Conservation (phyloP, 2,113 vertebrate species). For the Peromyscus maniculatus region DNA sequence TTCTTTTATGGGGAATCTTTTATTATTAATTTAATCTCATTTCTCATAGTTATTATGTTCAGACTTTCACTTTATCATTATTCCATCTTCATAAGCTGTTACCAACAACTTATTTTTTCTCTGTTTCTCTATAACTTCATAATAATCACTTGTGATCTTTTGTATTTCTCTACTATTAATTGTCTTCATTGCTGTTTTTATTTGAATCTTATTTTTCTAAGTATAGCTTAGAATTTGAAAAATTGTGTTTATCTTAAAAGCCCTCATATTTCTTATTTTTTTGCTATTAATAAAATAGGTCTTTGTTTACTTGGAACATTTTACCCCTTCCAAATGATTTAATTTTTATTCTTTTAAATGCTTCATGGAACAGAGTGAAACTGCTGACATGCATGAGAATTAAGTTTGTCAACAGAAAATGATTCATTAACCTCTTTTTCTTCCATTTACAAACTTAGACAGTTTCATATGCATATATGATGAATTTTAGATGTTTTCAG, state of each 20-base stretch:
- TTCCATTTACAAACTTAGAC: neutral
- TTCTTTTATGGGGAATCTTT: neutral
- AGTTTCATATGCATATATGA: neutral
- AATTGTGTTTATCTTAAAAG: neutral
- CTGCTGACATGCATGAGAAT: neutral
- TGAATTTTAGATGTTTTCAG: neutral
- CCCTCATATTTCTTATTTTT: neutral
- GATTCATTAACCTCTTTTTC: neutral
- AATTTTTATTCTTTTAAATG: neutral
- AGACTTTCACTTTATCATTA: constrained; percentile 36
- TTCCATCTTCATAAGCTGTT: neutral
- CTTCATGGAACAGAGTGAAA: neutral
- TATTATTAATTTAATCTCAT: neutral
- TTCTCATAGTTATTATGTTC: neutral
- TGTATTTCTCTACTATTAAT: neutral
- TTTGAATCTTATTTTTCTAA: constrained; percentile 1
- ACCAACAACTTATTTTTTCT: neutral
- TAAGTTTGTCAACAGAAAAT: neutral
- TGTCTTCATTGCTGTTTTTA: neutral
- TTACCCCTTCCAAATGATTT: neutral
- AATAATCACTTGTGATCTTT: neutral
- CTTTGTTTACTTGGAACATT: constrained; percentile 7
- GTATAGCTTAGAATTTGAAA: neutral
- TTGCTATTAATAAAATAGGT: neutral
- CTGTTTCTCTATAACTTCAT: neutral